Evolutionary conservation across 2,113 vertebrate species (phyloP).

Genomic region (Pelobates fuscus): DNA sequence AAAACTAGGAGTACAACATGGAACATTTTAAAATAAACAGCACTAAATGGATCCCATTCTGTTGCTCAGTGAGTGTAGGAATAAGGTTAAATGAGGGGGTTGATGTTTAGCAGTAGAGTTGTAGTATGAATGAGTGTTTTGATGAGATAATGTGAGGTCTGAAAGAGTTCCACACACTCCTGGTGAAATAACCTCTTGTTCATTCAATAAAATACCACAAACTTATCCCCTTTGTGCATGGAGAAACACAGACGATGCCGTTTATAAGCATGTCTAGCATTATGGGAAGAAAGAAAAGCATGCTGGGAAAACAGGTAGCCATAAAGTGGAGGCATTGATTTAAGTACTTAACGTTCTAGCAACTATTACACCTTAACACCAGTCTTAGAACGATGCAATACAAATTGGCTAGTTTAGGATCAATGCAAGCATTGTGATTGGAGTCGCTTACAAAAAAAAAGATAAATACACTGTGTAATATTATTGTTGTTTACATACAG

Average conservation of each 20-base stretch:
- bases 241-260: neutral
- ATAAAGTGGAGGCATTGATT: neutral
- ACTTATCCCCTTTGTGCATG: neutral
- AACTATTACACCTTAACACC: no score
- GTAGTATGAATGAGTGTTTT: constrained; percentile 3
- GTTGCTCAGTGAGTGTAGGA: neutral
- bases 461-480: no score
- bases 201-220: constrained; percentile 4
- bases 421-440: no score
- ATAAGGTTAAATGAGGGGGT: constrained; percentile 2
- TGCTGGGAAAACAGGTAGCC: neutral
- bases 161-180: neutral
- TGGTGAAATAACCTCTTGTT: constrained; percentile 35
- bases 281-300: neutral
- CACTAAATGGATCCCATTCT: neutral
- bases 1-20: no score
- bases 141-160: neutral
- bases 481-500: no score
- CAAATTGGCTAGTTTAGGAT: no score
- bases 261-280: neutral
- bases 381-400: no score
- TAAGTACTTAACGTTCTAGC: neutral
- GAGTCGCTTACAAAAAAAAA: no score
- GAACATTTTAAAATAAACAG: neutral
- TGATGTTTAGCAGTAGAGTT: constrained; percentile 1